Percentiles rank a stretch among this genome's conserved stretches.
Evolutionary conservation across 2,113 vertebrate genomes (phyloP).

Genomic region (Oreotragus oreotragus): DNA sequence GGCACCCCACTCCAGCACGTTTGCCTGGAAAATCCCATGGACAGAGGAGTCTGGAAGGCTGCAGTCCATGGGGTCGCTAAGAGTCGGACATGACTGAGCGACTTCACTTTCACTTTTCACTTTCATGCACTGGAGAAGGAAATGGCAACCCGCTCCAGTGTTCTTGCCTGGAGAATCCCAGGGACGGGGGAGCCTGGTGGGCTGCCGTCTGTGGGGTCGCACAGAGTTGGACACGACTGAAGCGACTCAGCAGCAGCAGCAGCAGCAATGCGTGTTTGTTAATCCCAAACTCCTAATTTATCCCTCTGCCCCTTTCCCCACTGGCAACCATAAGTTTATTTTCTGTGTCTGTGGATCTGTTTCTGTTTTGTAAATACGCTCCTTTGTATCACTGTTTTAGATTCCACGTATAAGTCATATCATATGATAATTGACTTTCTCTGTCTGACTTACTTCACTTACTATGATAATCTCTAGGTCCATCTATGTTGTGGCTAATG

Average conservation of each 20-base stretch:
- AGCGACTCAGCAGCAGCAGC: no score
- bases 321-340: neutral
- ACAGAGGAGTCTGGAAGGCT: no score
- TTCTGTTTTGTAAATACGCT: neutral
- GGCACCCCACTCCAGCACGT: no score
- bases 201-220: rapidly evolving
- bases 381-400: neutral
- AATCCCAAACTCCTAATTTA: neutral
- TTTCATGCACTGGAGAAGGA: no score
- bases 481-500: neutral
- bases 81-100: no score
- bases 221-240: rapidly evolving
- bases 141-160: no score
- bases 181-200: no score
- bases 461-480: neutral
- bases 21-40: no score
- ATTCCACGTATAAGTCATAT: neutral
- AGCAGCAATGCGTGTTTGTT: neutral
- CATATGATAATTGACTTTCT: neutral
- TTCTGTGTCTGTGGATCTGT: neutral
- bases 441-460: neutral
- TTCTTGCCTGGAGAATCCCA: no score
- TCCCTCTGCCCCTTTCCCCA: neutral
- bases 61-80: no score
- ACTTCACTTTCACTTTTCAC: no score